Evolutionary conservation across 53 echinoderm and acorn worm species (phyloP).

Genomic region (Paracentrotus lividus): DNA sequence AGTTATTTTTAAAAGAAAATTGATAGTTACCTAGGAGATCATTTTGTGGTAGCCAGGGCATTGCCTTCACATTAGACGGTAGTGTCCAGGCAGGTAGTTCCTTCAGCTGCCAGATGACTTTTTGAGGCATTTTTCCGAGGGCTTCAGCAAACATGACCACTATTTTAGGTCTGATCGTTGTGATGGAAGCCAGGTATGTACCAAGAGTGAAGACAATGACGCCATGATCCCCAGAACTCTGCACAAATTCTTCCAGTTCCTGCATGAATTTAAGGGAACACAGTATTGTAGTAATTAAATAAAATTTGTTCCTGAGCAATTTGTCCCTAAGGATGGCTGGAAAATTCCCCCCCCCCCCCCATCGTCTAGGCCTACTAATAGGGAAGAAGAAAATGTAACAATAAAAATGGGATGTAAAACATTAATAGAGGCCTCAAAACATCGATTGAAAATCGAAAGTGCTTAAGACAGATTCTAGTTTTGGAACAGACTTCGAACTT

Average conservation of each 20-base stretch:
- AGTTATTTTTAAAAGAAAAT: too few relatives aligned
- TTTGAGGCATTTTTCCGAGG: slow-evolving; percentile 51
- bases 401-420: too few relatives aligned
- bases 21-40: slow-evolving; percentile 70
- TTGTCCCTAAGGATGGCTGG: too few relatives aligned
- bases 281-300: too few relatives aligned
- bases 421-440: too few relatives aligned
- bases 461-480: too few relatives aligned
- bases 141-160: slow-evolving; percentile 64
- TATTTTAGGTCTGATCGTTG: slow-evolving; percentile 40
- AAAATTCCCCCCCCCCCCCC: too few relatives aligned
- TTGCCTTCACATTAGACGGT: slow-evolving; percentile 63
- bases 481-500: too few relatives aligned
- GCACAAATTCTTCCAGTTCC: slow-evolving; percentile 61
- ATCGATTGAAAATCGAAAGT: too few relatives aligned
- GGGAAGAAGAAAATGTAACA: too few relatives aligned
- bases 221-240: slow-evolving; percentile 67
- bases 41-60: slow-evolving; percentile 71
- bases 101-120: slow-evolving; percentile 64
- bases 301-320: too few relatives aligned
- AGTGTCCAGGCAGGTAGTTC: slow-evolving; percentile 35
- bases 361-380: not conserved
- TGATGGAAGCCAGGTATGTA: slow-evolving; percentile 63
- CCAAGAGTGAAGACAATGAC: slow-evolving; percentile 67
- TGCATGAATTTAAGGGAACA: too few relatives aligned